Evolutionary conservation across 2,113 vertebrate species (phyloP), one percentile per base, ranked within the genome.

Genomic region (Butastur rufipennis): DNA sequence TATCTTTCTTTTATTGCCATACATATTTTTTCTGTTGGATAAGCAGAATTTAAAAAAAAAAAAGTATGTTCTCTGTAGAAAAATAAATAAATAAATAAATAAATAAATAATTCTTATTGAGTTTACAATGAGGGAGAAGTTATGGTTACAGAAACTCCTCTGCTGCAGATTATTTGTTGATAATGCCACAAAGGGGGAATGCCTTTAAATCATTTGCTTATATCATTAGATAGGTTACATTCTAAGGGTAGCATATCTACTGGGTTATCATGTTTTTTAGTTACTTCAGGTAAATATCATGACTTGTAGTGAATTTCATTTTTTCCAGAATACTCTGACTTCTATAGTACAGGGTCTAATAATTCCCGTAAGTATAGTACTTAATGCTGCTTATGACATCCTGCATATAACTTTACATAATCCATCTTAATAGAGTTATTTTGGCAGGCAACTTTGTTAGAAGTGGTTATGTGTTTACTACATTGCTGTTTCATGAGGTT

Each of bases 391-490:
- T 92, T 80, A 36, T 5, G 36, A 31, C 3, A 18, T 38, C 34
- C 34, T 94, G 9, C 29, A 50, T 80, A 48, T 81, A 95, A 48
- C 16, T 95, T 88, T 86, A 88, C 55, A 48, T 93, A 93, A 75
- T 92, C 42, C 11, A 15, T 70, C 53, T 77, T 88, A 56, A 82
- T 66, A 86, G 73, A 96, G 20, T 56, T 93, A 93, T 90, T 95
- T 97, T 91, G 90, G 61, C 56, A 94, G 62, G 53, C 15, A 80
- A 52, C 43, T 95, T 84, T 87, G 32, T 92, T 91, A 91, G 84
- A 97, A 95, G 55, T 93, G 29, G 36, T 94, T 96, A 77, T 67
- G 15, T 84, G 56, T 90, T 96, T 82, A 71, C 66, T 80, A 32
- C 61, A 18, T 73, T 88, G 23, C 25, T 95, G 59, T 81, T 96